Evolutionary conservation across 2,888 invertebrate genomes (phyloP).

Genomic region (Sepioteuthis lessoniana): DNA sequence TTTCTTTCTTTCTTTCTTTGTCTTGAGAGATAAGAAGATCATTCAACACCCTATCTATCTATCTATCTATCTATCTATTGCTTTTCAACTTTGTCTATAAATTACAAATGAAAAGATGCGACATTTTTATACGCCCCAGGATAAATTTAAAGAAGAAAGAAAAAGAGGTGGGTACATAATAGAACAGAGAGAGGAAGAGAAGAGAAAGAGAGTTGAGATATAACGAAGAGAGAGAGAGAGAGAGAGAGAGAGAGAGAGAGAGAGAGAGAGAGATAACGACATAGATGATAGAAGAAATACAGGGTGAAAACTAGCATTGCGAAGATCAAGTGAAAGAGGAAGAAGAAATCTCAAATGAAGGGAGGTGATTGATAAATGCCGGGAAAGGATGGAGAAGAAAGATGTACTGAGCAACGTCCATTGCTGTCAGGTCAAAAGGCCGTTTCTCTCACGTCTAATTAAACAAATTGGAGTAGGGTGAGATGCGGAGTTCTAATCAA

Average conservation of each 20-base stretch:
- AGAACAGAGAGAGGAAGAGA: neutral
- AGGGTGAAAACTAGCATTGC: neutral
- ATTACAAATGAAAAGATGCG: neutral
- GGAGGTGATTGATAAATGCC: neutral
- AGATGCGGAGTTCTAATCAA: constrained; percentile 9
- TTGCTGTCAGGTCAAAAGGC: neutral
- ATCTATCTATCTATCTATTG: neutral
- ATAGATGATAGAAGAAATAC: neutral
- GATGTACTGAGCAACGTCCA: neutral
- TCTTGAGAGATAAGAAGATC: too few relatives aligned
- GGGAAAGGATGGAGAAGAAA: neutral
- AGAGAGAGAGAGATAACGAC: neutral
- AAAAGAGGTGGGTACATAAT: neutral
- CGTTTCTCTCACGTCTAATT: constrained; percentile 33
- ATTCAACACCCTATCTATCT: neutral
- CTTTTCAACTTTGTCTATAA: neutral
- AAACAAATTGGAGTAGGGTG: constrained; percentile 33
- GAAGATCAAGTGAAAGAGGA: neutral
- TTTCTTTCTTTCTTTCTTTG: neutral
- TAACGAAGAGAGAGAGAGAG: neutral
- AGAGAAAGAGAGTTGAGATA: too few relatives aligned
- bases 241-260: neutral
- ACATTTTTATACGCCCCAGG: neutral
- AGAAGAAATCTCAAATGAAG: neutral
- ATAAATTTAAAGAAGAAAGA: neutral